Evolutionary conservation across 1,140 invertebrate genomes (phyloP).

Genomic region (Apis florea): DNA sequence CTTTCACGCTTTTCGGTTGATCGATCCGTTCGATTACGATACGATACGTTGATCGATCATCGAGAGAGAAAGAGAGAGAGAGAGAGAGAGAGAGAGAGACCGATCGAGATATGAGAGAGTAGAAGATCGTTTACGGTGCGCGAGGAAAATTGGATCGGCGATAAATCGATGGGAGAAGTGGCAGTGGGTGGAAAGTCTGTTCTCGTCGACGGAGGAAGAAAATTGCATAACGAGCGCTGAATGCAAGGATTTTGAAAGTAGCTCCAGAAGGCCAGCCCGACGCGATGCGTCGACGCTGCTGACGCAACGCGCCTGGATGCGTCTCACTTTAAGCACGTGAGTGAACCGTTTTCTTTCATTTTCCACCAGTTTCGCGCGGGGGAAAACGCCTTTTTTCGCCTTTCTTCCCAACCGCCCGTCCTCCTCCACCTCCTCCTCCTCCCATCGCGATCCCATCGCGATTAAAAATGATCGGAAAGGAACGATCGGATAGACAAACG

Average conservation of each 20-base stretch:
- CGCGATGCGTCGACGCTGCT: constrained; percentile 81
- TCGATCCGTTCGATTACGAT: neutral
- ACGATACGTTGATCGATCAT: constrained; percentile 1
- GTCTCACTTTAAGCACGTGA: constrained; percentile 81
- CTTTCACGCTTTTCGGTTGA: neutral
- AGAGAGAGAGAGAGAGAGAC: neutral
- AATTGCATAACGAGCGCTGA: constrained; percentile 45
- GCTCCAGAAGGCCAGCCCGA: constrained; percentile 80
- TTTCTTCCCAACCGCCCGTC: too few relatives aligned
- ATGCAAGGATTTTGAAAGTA: constrained; percentile 79
- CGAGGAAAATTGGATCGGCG: neutral
- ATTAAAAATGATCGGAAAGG: constrained; percentile 54
- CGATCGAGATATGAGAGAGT: neutral
- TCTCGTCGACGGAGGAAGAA: neutral
- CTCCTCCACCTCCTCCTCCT: too few relatives aligned
- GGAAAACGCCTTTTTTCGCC: neutral
- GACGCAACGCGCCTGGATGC: constrained; percentile 81
- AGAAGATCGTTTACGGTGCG: neutral
- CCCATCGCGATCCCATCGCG: too few relatives aligned
- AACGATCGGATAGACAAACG: constrained; percentile 36
- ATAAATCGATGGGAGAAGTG: neutral
- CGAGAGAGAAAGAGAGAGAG: too few relatives aligned
- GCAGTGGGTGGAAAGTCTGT: neutral
- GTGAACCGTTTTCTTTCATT: constrained; percentile 60
- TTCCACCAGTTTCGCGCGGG: neutral